Conservation (phyloP, 2,888 invertebrate species). For the Parasteatoda lunata region DNA sequence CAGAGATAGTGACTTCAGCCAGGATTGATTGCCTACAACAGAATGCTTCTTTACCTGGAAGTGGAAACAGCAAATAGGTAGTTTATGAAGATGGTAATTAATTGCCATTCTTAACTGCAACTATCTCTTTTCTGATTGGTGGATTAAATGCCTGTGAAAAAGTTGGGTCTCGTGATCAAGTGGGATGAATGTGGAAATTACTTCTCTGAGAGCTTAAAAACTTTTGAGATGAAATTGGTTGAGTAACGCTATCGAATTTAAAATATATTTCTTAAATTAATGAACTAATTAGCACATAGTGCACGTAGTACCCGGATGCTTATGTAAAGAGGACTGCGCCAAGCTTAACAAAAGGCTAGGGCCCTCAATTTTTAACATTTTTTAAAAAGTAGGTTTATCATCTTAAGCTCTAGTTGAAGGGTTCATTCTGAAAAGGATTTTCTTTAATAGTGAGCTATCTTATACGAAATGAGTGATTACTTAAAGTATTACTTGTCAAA, state of each 20-base stretch:
- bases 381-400: slow-evolving; percentile 19
- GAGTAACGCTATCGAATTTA: slow-evolving; percentile 52
- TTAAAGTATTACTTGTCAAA: slow-evolving; percentile 23
- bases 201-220: slow-evolving; percentile 62
- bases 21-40: neutral
- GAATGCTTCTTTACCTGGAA: slow-evolving; percentile 26
- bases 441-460: slow-evolving; percentile 26
- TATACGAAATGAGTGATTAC: slow-evolving; percentile 42
- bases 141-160: slow-evolving; percentile 64
- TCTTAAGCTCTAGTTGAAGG: slow-evolving; percentile 42
- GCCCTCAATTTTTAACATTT: slow-evolving; percentile 35
- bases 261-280: slow-evolving; percentile 67
- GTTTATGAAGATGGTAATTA: slow-evolving; percentile 56
- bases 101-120: slow-evolving; percentile 63
- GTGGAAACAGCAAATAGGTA: slow-evolving; percentile 26
- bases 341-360: slow-evolving; percentile 15
- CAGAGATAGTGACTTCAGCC: too few relatives aligned
- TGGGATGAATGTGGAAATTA: slow-evolving; percentile 65
- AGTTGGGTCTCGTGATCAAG: slow-evolving; percentile 54
- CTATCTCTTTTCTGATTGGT: slow-evolving; percentile 63
- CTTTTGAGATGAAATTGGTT: slow-evolving; percentile 56
- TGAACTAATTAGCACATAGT: slow-evolving; percentile 64
- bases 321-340: slow-evolving; percentile 42
- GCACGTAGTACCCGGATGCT: slow-evolving; percentile 35
- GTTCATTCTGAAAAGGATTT: slow-evolving; percentile 43